phyloP scores from a whole-genome alignment of 2,113 vertebrate species.

The Varanus komodoensis region DNA sequence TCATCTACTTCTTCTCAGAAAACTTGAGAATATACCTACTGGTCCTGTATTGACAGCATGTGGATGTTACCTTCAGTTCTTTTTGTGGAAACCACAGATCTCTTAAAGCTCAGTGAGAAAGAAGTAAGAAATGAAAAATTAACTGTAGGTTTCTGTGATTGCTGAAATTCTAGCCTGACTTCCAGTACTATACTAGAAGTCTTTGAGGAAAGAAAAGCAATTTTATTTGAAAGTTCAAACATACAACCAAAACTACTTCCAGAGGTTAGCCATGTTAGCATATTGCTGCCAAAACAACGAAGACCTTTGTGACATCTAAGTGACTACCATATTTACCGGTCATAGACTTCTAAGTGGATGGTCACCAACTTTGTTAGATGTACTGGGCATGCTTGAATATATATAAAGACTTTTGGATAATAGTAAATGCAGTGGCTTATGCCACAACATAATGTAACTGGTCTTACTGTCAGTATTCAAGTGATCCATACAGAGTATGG shows the following conservation, averaged over 20 bases:
- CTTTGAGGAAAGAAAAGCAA: conserved; percentile 36
- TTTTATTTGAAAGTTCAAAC: conserved; percentile 1
- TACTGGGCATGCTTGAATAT: no score
- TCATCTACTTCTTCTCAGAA: conserved; percentile 42
- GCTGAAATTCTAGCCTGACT: neutral
- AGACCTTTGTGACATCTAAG: no score
- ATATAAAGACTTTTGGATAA: no score
- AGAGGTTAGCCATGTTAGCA: no score
- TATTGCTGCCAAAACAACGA: no score
- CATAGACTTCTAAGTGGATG: no score
- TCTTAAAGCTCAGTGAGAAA: neutral
- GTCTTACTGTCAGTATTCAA: no score
- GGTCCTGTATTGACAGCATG: conserved; percentile 20
- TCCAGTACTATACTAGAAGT: conserved; percentile 22
- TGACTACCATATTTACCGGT: no score
- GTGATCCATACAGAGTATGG: neutral
- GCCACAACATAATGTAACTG: no score
- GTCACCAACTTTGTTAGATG: no score
- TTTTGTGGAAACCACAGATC: conserved; percentile 21
- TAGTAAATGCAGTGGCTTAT: no score
- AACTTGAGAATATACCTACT: conserved; percentile 33
- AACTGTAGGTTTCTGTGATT: accelerated
- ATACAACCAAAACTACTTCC: neutral
- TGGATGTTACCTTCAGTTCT: neutral
- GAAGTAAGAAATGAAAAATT: neutral